A percentile compares a stretch with the other conserved stretches of the same genome.
Conservation (phyloP, 1,140 invertebrate species). For the Tribolium madens region DNA sequence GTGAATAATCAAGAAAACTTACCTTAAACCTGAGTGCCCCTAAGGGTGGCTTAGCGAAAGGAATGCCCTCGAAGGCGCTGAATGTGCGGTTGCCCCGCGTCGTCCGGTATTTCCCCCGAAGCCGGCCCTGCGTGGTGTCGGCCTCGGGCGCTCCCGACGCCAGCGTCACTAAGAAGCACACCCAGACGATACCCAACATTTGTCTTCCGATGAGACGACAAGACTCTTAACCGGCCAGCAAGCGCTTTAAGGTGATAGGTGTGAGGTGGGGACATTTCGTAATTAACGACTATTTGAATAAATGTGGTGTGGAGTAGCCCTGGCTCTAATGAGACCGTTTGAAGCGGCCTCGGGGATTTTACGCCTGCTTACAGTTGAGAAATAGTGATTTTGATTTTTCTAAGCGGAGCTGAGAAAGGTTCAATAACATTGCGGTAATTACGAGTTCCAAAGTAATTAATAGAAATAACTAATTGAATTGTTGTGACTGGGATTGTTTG, state of each 20-base stretch:
- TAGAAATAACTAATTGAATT: background rate
- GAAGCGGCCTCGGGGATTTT: constrained; percentile 23
- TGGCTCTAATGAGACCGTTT: constrained; percentile 20
- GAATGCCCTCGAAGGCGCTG: constrained; percentile 74
- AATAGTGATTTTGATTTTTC: constrained; percentile 1
- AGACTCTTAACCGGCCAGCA: background rate
- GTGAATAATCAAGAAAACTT: background rate
- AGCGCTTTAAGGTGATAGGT: constrained; percentile 5
- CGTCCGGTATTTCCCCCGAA: constrained; percentile 51
- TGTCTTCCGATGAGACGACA: background rate
- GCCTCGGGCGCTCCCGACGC: constrained; percentile 35
- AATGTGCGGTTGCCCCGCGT: constrained; percentile 66
- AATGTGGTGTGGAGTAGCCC: constrained; percentile 21
- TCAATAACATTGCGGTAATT: background rate
- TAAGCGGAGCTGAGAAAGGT: too few species aligned
- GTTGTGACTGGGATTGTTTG: background rate
- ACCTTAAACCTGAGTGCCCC: constrained; percentile 68
- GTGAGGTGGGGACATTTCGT: constrained; percentile 10
- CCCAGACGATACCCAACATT: background rate
- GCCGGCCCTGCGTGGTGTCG: constrained; percentile 45
- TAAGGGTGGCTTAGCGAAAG: constrained; percentile 73
- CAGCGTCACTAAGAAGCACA: constrained; percentile 2
- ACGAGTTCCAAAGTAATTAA: background rate
- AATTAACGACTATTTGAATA: constrained; percentile 36
- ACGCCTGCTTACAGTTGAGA: constrained; percentile 10